These are phyloP conservation scores for Copidosoma aretas DNA, from an alignment of 2,888 invertebrate species.

Conservation along the genomic window DNA sequence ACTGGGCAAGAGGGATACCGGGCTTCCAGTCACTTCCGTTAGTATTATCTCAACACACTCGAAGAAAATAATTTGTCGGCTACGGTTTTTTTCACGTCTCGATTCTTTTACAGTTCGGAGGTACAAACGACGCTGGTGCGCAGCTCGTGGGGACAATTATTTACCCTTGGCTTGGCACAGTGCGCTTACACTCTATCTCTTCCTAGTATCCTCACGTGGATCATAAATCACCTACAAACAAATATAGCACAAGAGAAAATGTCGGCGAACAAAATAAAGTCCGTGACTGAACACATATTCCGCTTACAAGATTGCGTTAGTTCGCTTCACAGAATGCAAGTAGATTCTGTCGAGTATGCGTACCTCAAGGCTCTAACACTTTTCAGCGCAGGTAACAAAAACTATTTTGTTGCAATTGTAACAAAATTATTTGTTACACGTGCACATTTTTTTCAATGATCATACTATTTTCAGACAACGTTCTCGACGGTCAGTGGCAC, in stretches of 20 bases:
- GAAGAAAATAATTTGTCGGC: not conserved
- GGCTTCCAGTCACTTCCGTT: conserved; percentile 82
- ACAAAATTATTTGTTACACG: not conserved
- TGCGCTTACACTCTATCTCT: conserved; percentile 81
- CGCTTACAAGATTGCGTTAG: conserved; percentile 84
- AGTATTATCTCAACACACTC: conserved; percentile 43
- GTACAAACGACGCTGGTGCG: conserved; percentile 84
- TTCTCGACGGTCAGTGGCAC: conserved; percentile 58
- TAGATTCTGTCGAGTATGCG: conserved; percentile 86
- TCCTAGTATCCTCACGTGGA: conserved; percentile 80
- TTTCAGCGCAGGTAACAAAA: conserved; percentile 76
- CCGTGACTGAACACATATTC: conserved; percentile 80
- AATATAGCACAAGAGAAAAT: conserved; percentile 79
- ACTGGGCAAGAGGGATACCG: conserved; percentile 87
- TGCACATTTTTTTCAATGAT: not conserved
- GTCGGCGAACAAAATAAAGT: conserved; percentile 76
- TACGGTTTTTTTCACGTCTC: not conserved
- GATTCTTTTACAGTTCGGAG: conserved; percentile 70
- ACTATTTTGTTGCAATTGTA: conserved; percentile 2
- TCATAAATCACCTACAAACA: conserved; percentile 80
- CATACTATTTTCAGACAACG: conserved; percentile 51
- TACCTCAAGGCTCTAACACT: conserved; percentile 84
- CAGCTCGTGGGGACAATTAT: conserved; percentile 91
- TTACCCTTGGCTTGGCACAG: conserved; percentile 89
- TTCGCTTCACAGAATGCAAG: conserved; percentile 75